These are phyloP conservation scores for Scaptomyza parva DNA, from an alignment of 2,888 invertebrate genomes.

Conservation along the genomic window DNA sequence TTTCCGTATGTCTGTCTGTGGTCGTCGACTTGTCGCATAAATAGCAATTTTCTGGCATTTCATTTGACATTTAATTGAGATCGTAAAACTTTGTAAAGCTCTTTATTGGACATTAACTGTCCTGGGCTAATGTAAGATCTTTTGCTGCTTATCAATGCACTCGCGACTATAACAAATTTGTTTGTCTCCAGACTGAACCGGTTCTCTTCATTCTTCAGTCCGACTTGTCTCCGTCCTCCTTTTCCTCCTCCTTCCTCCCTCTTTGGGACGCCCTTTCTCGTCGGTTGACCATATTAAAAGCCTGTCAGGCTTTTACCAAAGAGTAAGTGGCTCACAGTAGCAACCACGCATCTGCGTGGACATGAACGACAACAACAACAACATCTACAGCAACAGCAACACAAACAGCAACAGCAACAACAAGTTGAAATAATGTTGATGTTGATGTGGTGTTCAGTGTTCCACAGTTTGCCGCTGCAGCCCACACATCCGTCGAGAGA, in stretches of 20 bases:
- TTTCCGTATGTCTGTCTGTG: constrained; percentile 41
- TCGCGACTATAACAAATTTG: constrained; percentile 52
- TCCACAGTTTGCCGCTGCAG: constrained; percentile 35
- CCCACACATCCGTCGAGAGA: constrained; percentile 63
- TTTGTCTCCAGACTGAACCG: constrained; percentile 25
- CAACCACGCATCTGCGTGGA: constrained; percentile 64
- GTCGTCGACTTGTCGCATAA: constrained; percentile 69
- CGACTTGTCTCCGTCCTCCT: neutral
- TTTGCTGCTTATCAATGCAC: constrained; percentile 68
- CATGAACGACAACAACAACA: constrained; percentile 42
- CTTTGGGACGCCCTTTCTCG: constrained; percentile 49
- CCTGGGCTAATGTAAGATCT: constrained; percentile 72
- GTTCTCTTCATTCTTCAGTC: constrained; percentile 14
- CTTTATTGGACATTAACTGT: constrained; percentile 67
- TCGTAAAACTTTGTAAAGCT: constrained; percentile 80
- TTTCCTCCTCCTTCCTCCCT: neutral
- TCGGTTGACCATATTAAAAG: constrained; percentile 59
- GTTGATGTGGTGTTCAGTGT: constrained; percentile 51
- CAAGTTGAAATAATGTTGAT: constrained; percentile 48
- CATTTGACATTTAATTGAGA: constrained; percentile 81
- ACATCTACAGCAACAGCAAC: constrained; percentile 18
- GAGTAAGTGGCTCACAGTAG: constrained; percentile 72
- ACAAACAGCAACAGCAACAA: neutral
- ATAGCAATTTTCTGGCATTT: constrained; percentile 81
- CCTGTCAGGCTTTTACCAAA: constrained; percentile 49